Evolutionary conservation across 2,113 vertebrate species (phyloP), one percentile per base, ranked within the genome.

Genomic region (Tenrec ecaudatus): DNA sequence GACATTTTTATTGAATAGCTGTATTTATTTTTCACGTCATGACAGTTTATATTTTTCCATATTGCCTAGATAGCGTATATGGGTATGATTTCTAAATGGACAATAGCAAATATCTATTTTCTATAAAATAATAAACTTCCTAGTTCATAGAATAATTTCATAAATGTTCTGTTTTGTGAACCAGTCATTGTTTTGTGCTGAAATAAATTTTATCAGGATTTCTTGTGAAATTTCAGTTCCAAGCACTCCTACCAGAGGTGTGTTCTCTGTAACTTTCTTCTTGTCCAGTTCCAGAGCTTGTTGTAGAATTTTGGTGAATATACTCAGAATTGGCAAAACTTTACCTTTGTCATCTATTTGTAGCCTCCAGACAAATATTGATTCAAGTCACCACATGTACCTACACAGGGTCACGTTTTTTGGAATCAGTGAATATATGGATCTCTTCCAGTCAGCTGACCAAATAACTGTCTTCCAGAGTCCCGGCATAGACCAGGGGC

Each of bases 1-100:
- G 94, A 96, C 97, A 96, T 98, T 99, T 99, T 97, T 99, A 99
- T 98, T 99, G 98, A 99, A 99, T 97, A 92, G 95, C 97, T 98
- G 96, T 99, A 98, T 99, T 99, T 99, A 99, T 99, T 99, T 98
- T 98, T 98, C 97, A 98, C 97, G 97, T 98, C 97, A 98, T 97
- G 96, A 97, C 97, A 97, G 97, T 97, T 98, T 97, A 97, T 96
- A 96, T 97, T 95, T 95, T 97, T 96, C 96, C 96, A 97, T 97
- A 95, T 85, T 98, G 98, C 98, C 98, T 95, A 98, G 96, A 97
- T 95, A 97, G 97, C 98, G 97, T 97, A 96, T 96, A 97, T 97
- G 97, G 96, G 96, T 97, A 97, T 97, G 92, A 96, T 98, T 98
- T 98, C 97, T 97, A 97, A 97, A 97, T 95, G 96, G 97, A 96